Evolutionary conservation across 2,113 vertebrate species (phyloP).

Genomic region (Miniopterus natalensis): DNA sequence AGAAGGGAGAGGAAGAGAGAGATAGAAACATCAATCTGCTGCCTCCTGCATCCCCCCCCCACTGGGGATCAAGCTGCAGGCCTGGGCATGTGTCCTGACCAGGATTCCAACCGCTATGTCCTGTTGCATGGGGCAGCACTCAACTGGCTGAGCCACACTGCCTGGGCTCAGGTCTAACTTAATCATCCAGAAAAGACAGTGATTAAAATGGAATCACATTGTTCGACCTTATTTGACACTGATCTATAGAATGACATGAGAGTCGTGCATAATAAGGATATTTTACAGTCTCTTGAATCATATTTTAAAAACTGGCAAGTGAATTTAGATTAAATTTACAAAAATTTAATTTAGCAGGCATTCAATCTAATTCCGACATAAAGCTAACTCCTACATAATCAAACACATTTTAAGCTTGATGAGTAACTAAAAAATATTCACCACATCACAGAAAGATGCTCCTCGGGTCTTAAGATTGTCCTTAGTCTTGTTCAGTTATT

Average conservation of each 20-base stretch:
- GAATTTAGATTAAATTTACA: conserved; percentile 16
- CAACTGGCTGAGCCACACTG: no score
- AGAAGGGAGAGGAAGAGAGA: no score
- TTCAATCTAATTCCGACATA: not conserved
- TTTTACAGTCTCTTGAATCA: conserved; percentile 24
- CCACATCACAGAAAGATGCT: not conserved
- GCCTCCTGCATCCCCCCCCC: no score
- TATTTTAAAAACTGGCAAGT: conserved; percentile 13
- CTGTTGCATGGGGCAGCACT: no score
- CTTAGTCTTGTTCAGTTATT: not conserved
- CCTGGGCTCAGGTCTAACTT: not conserved
- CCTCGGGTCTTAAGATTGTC: not conserved
- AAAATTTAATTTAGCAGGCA: conserved; percentile 48
- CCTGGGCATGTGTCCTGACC: no score
- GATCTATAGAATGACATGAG: not conserved
- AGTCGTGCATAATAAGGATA: not conserved
- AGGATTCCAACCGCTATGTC: no score
- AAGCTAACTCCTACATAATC: not conserved
- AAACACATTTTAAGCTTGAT: conserved; percentile 28
- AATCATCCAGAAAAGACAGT: not conserved
- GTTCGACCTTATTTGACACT: not conserved
- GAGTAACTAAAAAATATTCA: not conserved
- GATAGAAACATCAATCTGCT: no score
- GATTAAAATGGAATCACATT: conserved; percentile 23
- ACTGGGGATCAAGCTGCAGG: no score